phyloP scores from a whole-genome alignment of 2,888 invertebrate genomes.

The Cerastoderma edule region DNA sequence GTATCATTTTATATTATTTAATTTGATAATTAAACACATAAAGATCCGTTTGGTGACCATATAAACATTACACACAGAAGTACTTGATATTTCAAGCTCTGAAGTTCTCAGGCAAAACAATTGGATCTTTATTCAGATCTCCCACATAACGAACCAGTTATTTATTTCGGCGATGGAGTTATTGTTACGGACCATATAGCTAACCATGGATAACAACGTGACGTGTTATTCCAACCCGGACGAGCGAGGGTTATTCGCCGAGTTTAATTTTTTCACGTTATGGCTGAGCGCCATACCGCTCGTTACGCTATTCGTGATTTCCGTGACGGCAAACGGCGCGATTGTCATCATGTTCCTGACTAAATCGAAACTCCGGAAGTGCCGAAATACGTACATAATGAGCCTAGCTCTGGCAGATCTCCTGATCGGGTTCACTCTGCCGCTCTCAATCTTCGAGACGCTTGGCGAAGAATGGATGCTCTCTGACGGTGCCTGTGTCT shows the following conservation, averaged over 20 bases:
- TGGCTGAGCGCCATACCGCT: constrained; percentile 65
- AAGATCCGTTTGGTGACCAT: neutral
- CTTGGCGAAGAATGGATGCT: constrained; percentile 62
- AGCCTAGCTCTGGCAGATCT: constrained; percentile 76
- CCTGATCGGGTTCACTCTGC: constrained; percentile 73
- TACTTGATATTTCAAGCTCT: neutral
- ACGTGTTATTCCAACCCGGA: constrained; percentile 25
- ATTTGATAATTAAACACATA: neutral
- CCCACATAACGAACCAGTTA: too few species aligned
- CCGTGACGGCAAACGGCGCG: constrained; percentile 71
- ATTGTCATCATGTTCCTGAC: constrained; percentile 73
- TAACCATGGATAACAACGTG: constrained; percentile 47
- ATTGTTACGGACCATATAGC: too few species aligned
- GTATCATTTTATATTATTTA: too few species aligned
- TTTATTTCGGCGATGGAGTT: too few species aligned
- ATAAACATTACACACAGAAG: neutral
- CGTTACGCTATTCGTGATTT: constrained; percentile 65
- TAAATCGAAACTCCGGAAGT: constrained; percentile 67
- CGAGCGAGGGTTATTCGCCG: constrained; percentile 24
- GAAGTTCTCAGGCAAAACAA: neutral
- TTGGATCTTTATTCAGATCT: neutral
- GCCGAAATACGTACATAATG: constrained; percentile 76
- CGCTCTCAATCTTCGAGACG: constrained; percentile 69
- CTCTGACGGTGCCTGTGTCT: constrained; percentile 55
- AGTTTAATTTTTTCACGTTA: constrained; percentile 34